A percentile compares a stretch with the other conserved stretches of the same genome.
phyloP scores from a whole-genome alignment of 2,888 invertebrate species.

The Tetragonula carbonaria region DNA sequence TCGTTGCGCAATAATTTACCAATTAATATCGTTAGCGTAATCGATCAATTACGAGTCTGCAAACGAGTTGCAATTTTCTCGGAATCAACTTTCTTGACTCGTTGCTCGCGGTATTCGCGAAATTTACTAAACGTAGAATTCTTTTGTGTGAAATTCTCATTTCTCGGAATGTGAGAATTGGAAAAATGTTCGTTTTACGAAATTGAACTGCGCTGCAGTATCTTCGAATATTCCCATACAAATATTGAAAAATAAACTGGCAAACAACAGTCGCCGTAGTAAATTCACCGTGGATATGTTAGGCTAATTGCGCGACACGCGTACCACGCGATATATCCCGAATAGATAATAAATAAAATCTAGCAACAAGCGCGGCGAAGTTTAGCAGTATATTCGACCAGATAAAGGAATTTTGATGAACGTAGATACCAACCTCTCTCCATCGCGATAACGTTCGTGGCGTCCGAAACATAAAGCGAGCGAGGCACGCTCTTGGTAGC shows the following conservation, averaged over 20 bases:
- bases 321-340: not conserved
- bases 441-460: not conserved
- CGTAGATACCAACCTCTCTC: not conserved
- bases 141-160: too few species aligned
- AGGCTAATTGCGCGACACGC: not conserved
- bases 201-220: too few species aligned
- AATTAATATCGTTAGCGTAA: not conserved
- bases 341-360: not conserved
- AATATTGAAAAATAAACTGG: too few species aligned
- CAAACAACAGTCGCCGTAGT: not conserved
- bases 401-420: not conserved
- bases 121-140: not conserved
- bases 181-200: too few species aligned
- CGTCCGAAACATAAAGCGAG: constrained; percentile 16
- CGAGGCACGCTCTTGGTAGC: constrained; percentile 41
- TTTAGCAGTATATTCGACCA: not conserved
- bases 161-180: too few species aligned
- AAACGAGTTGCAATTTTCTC: not conserved
- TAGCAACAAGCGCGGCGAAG: not conserved
- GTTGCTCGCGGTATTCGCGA: not conserved
- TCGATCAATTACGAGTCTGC: not conserved
- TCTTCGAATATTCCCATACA: too few species aligned
- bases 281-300: not conserved
- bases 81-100: too few species aligned
- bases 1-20: not conserved